Conservation (phyloP, 2,888 invertebrate genomes). For the Polylopha cassiicola region DNA sequence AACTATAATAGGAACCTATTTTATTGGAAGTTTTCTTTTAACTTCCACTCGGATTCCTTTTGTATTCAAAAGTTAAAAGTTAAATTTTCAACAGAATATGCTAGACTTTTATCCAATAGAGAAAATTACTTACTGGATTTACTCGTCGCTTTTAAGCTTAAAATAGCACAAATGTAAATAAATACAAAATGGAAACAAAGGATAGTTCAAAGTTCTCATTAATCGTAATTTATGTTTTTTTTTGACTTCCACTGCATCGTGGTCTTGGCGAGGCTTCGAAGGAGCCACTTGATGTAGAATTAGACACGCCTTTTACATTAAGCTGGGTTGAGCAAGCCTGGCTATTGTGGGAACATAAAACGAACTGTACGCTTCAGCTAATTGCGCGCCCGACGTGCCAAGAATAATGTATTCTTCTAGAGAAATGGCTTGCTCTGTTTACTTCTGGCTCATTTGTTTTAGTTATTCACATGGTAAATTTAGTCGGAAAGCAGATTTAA, state of each 20-base stretch:
- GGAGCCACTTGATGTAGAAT: constrained; percentile 50
- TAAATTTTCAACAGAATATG: no score
- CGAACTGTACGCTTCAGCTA: constrained; percentile 41
- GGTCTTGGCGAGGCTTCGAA: constrained; percentile 28
- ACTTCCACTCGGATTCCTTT: no score
- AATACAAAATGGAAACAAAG: no score
- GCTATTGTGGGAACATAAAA: constrained; percentile 47
- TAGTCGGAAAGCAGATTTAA: no score
- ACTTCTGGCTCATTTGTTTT: constrained; percentile 26
- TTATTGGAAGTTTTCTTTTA: no score
- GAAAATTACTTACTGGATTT: no score
- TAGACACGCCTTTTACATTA: constrained; percentile 55
- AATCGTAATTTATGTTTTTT: constrained; percentile 21
- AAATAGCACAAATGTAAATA: no score
- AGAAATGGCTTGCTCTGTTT: constrained; percentile 32
- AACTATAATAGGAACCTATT: no score
- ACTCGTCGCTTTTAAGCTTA: no score
- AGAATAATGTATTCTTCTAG: constrained; percentile 45
- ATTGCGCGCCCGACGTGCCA: constrained; percentile 52
- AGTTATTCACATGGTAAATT: constrained; percentile 28
- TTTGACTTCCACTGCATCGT: constrained; percentile 22
- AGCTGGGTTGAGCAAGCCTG: constrained; percentile 33
- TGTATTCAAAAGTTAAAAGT: no score
- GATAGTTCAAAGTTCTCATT: constrained; percentile 16
- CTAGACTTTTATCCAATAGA: no score